Conservation (phyloP, 2,797 vertebrate species). For the Gadopsis marmoratus region DNA sequence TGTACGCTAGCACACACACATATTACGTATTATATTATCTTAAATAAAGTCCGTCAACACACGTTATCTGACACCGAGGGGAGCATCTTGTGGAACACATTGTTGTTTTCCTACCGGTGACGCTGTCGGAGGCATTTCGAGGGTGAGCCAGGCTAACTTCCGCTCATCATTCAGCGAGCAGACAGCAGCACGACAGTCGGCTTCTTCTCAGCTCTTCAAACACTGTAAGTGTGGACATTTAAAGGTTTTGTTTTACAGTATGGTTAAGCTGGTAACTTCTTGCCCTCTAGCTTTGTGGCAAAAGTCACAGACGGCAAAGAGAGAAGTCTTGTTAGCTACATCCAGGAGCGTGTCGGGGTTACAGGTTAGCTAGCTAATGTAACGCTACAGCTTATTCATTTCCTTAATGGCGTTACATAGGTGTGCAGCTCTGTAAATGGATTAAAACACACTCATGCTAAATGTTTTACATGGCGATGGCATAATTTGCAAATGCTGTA, state of each 20-base stretch:
- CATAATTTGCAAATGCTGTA: neutral
- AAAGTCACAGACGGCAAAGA: neutral
- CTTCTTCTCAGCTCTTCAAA: neutral
- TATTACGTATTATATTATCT: neutral
- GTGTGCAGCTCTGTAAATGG: neutral
- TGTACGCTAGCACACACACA: neutral
- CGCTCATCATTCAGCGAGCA: conserved; percentile 50
- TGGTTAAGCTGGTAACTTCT: accelerated
- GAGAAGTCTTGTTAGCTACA: neutral
- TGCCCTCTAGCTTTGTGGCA: accelerated
- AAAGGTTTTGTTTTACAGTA: accelerated
- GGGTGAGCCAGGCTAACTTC: conserved; percentile 24
- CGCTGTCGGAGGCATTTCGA: conserved; percentile 45
- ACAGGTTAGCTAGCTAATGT: conserved; percentile 15
- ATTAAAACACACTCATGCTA: neutral
- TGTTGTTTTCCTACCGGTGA: neutral
- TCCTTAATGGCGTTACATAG: neutral
- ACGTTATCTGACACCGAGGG: neutral
- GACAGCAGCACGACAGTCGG: too few relatives aligned
- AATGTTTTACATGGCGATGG: neutral
- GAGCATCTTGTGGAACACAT: neutral
- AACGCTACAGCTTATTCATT: neutral
- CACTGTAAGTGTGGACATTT: neutral
- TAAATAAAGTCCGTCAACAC: neutral
- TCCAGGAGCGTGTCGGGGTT: neutral